phyloP scores from a whole-genome alignment of 2,888 invertebrate species.

The Cryptosula pallasiana region DNA sequence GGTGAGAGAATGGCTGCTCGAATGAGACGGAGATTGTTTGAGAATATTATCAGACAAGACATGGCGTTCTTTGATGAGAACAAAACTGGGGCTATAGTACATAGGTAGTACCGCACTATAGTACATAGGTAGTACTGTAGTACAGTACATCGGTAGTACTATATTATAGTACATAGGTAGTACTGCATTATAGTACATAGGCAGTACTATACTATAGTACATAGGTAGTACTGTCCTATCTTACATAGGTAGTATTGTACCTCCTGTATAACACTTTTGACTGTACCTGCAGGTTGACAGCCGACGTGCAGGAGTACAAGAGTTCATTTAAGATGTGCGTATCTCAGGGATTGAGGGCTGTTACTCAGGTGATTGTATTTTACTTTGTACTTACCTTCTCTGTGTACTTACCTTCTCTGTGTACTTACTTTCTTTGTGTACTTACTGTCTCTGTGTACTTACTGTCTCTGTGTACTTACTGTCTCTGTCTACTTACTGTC shows the following conservation, averaged over 20 bases:
- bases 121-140: conserved; percentile 82
- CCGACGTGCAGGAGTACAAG: conserved; percentile 94
- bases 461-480: too few relatives aligned
- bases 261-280: too few relatives aligned
- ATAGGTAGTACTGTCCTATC: too few relatives aligned
- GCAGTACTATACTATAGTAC: too few relatives aligned
- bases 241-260: too few relatives aligned
- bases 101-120: conserved; percentile 77
- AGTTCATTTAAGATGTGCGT: conserved; percentile 89
- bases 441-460: too few relatives aligned
- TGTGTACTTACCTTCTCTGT: too few relatives aligned
- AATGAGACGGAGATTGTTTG: conserved; percentile 75
- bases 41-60: conserved; percentile 77
- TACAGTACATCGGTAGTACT: conserved; percentile 77
- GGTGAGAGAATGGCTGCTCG: conserved; percentile 81
- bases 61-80: conserved; percentile 84
- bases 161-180: conserved; percentile 79
- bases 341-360: conserved; percentile 81
- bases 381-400: too few relatives aligned
- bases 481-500: too few relatives aligned
- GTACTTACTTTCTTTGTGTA: too few relatives aligned
- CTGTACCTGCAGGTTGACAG: conserved; percentile 71
- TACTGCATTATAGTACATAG: too few relatives aligned
- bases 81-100: conserved; percentile 85
- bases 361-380: conserved; percentile 66